Base-by-base conservation (phyloP, 2,888 invertebrate species). In the Exephanes ischioxanthus region DNA sequence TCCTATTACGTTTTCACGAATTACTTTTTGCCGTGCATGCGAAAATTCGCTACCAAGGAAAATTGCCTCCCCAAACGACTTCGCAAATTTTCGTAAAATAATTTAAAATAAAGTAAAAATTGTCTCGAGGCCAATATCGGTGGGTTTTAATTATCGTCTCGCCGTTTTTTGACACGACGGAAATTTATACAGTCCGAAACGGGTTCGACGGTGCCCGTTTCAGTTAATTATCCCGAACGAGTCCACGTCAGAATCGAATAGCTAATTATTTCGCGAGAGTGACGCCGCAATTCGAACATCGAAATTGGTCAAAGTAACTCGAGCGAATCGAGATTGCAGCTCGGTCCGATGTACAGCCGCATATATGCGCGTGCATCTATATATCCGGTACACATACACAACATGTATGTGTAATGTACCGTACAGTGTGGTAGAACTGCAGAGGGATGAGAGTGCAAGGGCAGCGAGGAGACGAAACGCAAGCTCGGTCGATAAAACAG, bases 401-500 rank as follows among this genome's bases (percentile, higher is more conserved):
- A 75, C 19, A 48, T 19, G 53, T 16, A 63, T 66, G 19, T 45
- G 33, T 55, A 11, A 55, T 63, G 33, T 19, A 26, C 70, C 45
- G 45, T 75, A 68, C 51, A 26, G 14, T n/a, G 14, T 53, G 66
- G 33, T 63, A 30, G 30, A 82, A 78, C 81, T 77, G 80, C 68
- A 79, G 55, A 33, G 55, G 63, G 26, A 33, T 6, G 72, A 53
- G 71, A 55, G 67, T 70, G 81, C 83, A 78, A 77, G 85, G 80
- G 82, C 81, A 83, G 78, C 85, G 87, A 75, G 79, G 77, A 41
- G 53, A 58, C 79, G 72, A 78, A 86, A 87, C 84, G 83, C 73
- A 68, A 53, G 70, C 75, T 51, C 55, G 22, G 63, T 33, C 70
- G 61, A 58, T 76, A 71, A 78, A 48, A 16, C 45, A 48, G 53